Evolutionary conservation across 2,797 vertebrate species (phyloP), one percentile per base, ranked within the genome.

Genomic region (Coregonus ussuriensis): DNA sequence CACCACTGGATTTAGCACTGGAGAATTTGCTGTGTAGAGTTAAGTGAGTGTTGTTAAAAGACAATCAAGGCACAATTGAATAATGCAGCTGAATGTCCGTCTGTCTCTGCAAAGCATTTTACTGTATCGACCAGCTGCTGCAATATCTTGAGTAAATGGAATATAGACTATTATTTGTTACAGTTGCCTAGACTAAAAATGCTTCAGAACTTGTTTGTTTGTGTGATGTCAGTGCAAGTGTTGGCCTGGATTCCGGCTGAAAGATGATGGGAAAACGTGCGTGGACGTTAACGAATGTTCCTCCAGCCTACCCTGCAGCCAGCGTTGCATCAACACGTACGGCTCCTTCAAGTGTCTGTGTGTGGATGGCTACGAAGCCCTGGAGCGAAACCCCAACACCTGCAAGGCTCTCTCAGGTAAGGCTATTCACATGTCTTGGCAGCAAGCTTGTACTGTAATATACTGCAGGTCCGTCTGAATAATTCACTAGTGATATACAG

Each of bases 221-320:
- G 6, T 21, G 18, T 83, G 29, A 54, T 33, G 14, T 41, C 86
- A 99, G 98, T 99, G 98, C 89, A 98, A 98, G 87, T 99, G 98
- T 89, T 99, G 98, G 98, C 97, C 97, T 82, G 98, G 98, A 83
- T 99, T 99, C 85, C 92, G 94, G 82, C 93, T 99, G 89, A 99
- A 99, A 90, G 95, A 98, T 79, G 97, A 99, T 79, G 97, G 97
- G 68, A 99, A 94, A 94, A 99, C 96, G 0, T 99, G 98, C 72
- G 90, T 96, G 78, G 98, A 99, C 89, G 86, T 97, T 83, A 96
- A 99, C 68, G 98, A 99, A 93, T 99, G 98, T 80, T 93, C 94
- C 21, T 93, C 93, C n/a, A 96, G 91, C 18, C 96, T 98, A 74
- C 98, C 98, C 35, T 99, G 98, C 88, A 99, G 98, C 92, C 98